Evolutionary conservation across 1,140 invertebrate genomes (phyloP), one percentile per base, ranked within the genome.

Genomic region (Eufriesea mexicana): DNA sequence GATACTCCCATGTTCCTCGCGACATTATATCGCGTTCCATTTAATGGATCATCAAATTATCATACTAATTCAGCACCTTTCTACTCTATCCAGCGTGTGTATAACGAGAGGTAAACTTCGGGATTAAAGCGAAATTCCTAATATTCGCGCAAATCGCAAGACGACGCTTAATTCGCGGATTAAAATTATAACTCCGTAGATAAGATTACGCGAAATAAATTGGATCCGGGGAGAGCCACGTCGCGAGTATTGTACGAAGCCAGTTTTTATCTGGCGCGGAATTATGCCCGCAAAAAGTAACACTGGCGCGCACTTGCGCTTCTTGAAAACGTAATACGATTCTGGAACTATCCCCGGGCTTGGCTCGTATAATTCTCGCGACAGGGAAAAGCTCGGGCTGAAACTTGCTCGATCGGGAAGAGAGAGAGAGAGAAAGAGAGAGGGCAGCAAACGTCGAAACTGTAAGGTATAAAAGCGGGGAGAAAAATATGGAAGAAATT

Each of bases 401-500:
- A 7, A 42, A 10, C 20, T 20, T 16, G 51, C 14, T 18, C 20
- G 18, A 47, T 61, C 28, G 47, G 54, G n/a, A n/a, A n/a, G n/a
- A n/a, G n/a, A n/a, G n/a, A n/a, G n/a, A n/a, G n/a, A n/a, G n/a
- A n/a, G n/a, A n/a, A n/a, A n/a, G n/a, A n/a, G n/a, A 8, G 54
- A 6, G 14, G 42, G 18, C 25, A 23, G 2, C 5, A 2, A 49
- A 42, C 42, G 42, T n/a, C 25, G 28, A 14, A 18, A 42, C 47
- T 18, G 45, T 9, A 23, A 9, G 9, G 23, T 14, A 61, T 28
- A 64, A 55, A 76, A 51, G 2, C 5, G 12, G 47, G 0, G 14
- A 18, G 49, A 80, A 80, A 80, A 73, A 54, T 68, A 82, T 67
- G 23, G 42, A 42, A 23, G 62, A 76, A 59, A 76, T 76, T 75